Evolutionary conservation across 2,888 invertebrate species (phyloP).

Genomic region (Chrysolina americana): DNA sequence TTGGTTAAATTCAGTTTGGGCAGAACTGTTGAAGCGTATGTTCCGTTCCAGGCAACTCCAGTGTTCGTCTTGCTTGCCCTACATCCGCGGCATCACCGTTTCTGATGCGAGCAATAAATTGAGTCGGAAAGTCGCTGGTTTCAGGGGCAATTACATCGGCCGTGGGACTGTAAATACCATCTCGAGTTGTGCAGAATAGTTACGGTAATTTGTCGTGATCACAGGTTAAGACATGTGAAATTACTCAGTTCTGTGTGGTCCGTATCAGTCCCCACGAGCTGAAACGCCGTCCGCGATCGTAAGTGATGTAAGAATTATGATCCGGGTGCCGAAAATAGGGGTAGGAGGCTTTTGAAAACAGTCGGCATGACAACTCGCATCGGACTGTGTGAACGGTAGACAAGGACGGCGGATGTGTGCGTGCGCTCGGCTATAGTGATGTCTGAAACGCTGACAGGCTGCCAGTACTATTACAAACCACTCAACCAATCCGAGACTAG

Average conservation of each 20-base stretch:
- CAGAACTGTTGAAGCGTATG: not conserved
- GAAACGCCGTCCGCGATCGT: conserved; percentile 45
- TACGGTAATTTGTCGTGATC: conserved; percentile 65
- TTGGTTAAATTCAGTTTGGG: too few species aligned
- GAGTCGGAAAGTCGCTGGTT: conserved; percentile 47
- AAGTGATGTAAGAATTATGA: conserved; percentile 68
- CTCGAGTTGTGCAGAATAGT: conserved; percentile 57
- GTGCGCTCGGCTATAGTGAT: conserved; percentile 69
- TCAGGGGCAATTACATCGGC: conserved; percentile 58
- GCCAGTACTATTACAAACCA: conserved; percentile 69
- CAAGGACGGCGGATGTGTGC: conserved; percentile 62
- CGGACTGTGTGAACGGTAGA: conserved; percentile 48
- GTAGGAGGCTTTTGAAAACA: conserved; percentile 67
- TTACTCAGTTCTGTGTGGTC: conserved; percentile 62
- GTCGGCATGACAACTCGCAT: conserved; percentile 62
- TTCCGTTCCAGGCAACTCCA: not conserved
- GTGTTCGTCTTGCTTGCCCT: not conserved
- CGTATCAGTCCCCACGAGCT: conserved; percentile 53
- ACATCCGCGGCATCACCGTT: not conserved
- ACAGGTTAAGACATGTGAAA: conserved; percentile 63
- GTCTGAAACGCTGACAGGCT: conserved; percentile 72
- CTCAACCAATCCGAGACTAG: conserved; percentile 68
- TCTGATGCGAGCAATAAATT: conserved; percentile 45
- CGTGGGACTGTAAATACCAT: conserved; percentile 59
- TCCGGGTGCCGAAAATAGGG: conserved; percentile 66